These are phyloP conservation scores for Nematostella vectensis DNA, from an alignment of 92 coral and sea anemone genomes.

Conservation along the genomic window DNA sequence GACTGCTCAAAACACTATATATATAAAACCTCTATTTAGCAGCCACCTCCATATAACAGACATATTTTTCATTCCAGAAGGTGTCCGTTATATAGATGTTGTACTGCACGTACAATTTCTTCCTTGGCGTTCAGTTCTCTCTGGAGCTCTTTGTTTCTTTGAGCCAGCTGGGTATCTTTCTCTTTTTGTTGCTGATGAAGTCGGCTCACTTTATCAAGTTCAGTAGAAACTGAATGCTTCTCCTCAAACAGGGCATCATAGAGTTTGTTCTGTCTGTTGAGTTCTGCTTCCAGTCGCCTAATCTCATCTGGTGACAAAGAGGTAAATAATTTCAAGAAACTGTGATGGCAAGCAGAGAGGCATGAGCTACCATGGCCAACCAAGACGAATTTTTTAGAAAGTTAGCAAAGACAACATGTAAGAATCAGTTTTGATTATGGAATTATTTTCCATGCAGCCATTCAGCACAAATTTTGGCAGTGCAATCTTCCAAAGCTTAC, in stretches of 20 bases:
- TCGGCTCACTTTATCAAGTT: conserved; percentile 48
- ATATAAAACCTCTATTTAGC: no score
- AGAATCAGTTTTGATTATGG: no score
- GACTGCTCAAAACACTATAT: no score
- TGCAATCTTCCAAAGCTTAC: no score
- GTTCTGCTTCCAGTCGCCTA: conserved; percentile 64
- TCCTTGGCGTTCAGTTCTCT: conserved; percentile 78
- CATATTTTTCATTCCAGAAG: no score
- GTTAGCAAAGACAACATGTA: not conserved
- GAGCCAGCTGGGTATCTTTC: conserved; percentile 43
- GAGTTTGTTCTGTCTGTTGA: conserved; percentile 54
- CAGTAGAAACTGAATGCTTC: conserved; percentile 42
- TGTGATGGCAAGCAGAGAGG: no score
- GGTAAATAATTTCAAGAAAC: not conserved
- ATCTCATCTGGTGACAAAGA: conserved; percentile 65
- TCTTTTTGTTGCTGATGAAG: conserved; percentile 52
- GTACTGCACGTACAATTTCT: conserved; percentile 55
- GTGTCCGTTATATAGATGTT: not conserved
- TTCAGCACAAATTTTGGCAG: no score
- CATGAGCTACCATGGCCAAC: not conserved
- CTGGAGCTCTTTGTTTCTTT: conserved; percentile 62
- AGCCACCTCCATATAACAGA: no score
- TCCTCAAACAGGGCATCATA: conserved; percentile 51
- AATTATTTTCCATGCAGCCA: no score
- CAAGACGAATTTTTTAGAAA: not conserved